Evolutionary conservation across 2,113 vertebrate genomes (phyloP).

Genomic region (Zosterops japonicus): DNA sequence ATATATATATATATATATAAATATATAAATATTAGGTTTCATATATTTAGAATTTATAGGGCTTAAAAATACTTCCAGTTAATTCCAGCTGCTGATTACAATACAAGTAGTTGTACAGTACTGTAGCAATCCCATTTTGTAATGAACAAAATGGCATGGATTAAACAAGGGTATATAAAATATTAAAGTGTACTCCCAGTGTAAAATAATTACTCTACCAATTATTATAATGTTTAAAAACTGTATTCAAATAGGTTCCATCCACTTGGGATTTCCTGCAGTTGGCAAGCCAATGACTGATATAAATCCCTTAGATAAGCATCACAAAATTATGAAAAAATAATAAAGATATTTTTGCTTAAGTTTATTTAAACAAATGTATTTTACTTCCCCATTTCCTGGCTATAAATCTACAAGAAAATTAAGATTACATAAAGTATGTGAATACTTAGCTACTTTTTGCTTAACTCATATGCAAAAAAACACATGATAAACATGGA

Average conservation of each 20-base stretch:
- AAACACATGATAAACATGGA: neutral
- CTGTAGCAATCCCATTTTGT: neutral
- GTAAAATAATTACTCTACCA: slow-evolving; percentile 47
- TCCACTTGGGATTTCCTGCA: neutral
- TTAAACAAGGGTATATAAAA: slow-evolving; percentile 32
- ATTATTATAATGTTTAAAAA: slow-evolving; percentile 43
- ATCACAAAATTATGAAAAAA: slow-evolving; percentile 7
- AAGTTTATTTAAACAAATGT: neutral
- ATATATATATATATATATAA: neutral
- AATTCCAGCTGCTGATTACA: neutral
- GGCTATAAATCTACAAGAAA: neutral
- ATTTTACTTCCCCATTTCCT: neutral
- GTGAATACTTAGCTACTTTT: neutral
- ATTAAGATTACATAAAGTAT: neutral
- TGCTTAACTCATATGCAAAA: neutral
- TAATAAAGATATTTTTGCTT: neutral
- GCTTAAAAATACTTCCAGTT: neutral
- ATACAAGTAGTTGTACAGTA: neutral
- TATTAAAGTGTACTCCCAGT: slow-evolving; percentile 16
- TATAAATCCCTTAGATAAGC: neutral
- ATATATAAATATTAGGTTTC: neutral
- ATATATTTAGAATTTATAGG: neutral
- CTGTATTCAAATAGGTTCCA: slow-evolving; percentile 28
- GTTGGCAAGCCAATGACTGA: neutral
- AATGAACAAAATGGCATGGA: neutral